Evolutionary conservation across 2,888 invertebrate genomes (phyloP).

Genomic region (Plebejus argus): DNA sequence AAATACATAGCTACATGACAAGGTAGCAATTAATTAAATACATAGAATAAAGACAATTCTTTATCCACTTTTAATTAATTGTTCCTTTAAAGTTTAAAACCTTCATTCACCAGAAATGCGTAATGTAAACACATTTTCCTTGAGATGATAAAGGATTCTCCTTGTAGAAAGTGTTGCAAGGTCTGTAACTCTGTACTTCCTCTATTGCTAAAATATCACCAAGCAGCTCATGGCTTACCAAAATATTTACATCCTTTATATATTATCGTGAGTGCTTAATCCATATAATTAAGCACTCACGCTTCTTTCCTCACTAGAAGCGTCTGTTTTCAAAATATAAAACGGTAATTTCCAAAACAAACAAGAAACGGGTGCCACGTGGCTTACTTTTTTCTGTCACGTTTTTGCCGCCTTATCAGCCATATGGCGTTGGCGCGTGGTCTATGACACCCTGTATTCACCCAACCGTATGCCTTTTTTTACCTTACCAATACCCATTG

Average conservation of each 20-base stretch:
- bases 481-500: slow-evolving; percentile 40
- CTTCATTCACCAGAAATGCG: neutral
- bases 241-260: neutral
- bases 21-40: no score
- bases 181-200: neutral
- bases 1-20: no score
- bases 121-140: neutral
- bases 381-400: slow-evolving; percentile 50
- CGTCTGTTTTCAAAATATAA: neutral
- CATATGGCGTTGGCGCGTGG: slow-evolving; percentile 76
- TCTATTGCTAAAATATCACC: neutral
- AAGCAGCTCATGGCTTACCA: neutral
- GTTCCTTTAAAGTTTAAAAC: neutral
- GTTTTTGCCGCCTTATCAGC: slow-evolving; percentile 52
- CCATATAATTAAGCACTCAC: neutral
- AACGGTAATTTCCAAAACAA: slow-evolving; percentile 49
- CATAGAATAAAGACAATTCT: no score
- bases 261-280: no score
- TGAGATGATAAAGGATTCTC: slow-evolving; percentile 6
- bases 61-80: neutral
- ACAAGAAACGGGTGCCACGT: slow-evolving; percentile 59
- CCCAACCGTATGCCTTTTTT: slow-evolving; percentile 25
- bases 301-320: neutral
- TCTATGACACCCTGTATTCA: slow-evolving; percentile 37
- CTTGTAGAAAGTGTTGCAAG: neutral